phyloP scores from a whole-genome alignment of 2,797 vertebrate genomes.

The Echiichthys vipera region DNA sequence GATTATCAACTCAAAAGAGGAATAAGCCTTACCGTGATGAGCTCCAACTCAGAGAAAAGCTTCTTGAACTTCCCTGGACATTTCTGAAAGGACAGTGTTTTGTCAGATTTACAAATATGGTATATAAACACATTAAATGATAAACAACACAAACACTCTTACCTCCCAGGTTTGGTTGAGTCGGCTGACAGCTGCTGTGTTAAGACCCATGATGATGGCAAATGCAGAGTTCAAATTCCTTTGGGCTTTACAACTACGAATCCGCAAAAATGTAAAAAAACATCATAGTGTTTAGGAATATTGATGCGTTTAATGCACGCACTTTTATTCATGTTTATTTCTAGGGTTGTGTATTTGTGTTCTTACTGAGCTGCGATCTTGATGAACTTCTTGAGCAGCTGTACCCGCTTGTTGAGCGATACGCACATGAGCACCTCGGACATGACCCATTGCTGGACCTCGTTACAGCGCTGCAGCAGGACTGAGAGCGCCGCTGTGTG shows the following conservation, averaged over 20 bases:
- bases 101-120: constrained; percentile 24
- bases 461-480: constrained; percentile 95
- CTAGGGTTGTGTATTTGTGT: constrained; percentile 7
- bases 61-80: constrained; percentile 99
- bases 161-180: constrained; percentile 98
- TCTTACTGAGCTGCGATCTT: constrained; percentile 98
- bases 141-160: constrained; percentile 48
- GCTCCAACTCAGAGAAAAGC: constrained; percentile 97
- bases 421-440: constrained; percentile 95
- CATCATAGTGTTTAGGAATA: not conserved
- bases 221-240: constrained; percentile 97
- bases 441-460: constrained; percentile 98
- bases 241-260: constrained; percentile 93
- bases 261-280: not conserved
- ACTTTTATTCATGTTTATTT: not conserved
- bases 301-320: rapidly evolving
- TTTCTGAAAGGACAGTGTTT: constrained; percentile 84
- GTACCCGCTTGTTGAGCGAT: constrained; percentile 94
- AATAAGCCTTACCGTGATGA: constrained; percentile 92
- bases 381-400: constrained; percentile 98
- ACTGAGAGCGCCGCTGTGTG: constrained; percentile 93
- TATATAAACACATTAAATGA: too few species aligned
- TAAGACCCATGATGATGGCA: constrained; percentile 98
- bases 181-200: constrained; percentile 94
- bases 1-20: too few species aligned